These are phyloP conservation scores for Sebastes wilsoni DNA, from an alignment of 2,797 vertebrate species.

Conservation along the genomic window DNA sequence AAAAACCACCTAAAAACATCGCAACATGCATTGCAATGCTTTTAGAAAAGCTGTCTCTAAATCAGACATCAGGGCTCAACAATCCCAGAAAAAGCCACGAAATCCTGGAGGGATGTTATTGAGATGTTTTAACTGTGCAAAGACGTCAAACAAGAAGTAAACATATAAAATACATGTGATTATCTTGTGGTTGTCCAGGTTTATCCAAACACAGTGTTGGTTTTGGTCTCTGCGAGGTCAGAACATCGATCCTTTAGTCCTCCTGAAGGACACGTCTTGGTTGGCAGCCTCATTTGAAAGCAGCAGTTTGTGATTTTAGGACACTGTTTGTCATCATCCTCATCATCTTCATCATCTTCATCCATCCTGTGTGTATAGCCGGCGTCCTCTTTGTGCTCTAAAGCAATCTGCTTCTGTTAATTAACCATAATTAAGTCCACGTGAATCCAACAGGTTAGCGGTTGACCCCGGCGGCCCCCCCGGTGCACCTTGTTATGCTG, in stretches of 20 bases:
- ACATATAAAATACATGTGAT: background rate
- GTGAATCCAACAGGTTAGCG: slow-evolving; percentile 41
- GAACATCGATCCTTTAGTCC: background rate
- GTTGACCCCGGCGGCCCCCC: slow-evolving; percentile 17
- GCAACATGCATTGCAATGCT: too few species aligned
- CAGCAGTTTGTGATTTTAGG: background rate
- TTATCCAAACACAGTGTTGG: background rate
- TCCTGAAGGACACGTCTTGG: background rate
- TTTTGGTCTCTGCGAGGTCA: too few species aligned
- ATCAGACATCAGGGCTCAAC: too few species aligned
- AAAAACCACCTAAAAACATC: too few species aligned
- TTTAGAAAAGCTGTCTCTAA: too few species aligned
- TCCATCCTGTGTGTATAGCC: slow-evolving; percentile 2
- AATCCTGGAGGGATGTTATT: too few species aligned
- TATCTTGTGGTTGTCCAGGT: background rate
- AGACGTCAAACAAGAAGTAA: background rate
- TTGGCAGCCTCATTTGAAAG: background rate
- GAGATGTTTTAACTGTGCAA: background rate
- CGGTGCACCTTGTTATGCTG: slow-evolving; percentile 46
- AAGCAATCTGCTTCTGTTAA: slow-evolving; percentile 35
- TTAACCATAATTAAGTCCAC: slow-evolving; percentile 42
- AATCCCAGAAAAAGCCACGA: too few species aligned
- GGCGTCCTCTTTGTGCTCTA: background rate
- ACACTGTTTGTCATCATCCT: background rate
- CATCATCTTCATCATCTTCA: slow-evolving; percentile 5